Conservation (phyloP, 1,140 invertebrate genomes). For the Pseudomyrmex flavicornis region DNA sequence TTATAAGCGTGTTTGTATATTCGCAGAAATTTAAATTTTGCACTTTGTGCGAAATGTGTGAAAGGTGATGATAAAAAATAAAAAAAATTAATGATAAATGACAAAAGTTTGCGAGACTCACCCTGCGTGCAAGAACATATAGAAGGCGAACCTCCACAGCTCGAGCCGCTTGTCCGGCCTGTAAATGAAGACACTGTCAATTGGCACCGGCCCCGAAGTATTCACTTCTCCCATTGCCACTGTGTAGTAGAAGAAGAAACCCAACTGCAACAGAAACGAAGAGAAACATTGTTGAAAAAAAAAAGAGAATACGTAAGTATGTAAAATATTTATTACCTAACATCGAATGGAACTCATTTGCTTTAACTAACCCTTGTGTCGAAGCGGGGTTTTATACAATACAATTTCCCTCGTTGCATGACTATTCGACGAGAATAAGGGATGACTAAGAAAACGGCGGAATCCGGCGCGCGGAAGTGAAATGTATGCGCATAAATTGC, state of each 20-base stretch:
- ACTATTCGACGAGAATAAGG: constrained; percentile 26
- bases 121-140: constrained; percentile 98
- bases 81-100: background rate
- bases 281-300: constrained; percentile 18
- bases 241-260: constrained; percentile 96
- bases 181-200: constrained; percentile 97
- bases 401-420: constrained; percentile 7
- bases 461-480: constrained; percentile 43
- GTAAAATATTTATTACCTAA: too few relatives aligned
- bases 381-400: constrained; percentile 9
- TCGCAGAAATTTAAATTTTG: too few relatives aligned
- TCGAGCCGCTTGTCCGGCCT: constrained; percentile 95
- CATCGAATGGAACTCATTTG: constrained; percentile 19
- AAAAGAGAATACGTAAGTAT: background rate
- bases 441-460: constrained; percentile 54
- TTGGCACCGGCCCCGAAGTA: constrained; percentile 95
- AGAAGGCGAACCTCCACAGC: constrained; percentile 97
- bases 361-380: constrained; percentile 13
- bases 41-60: too few relatives aligned
- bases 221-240: constrained; percentile 92
- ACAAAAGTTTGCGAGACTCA: constrained; percentile 83
- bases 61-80: too few relatives aligned
- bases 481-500: constrained; percentile 60
- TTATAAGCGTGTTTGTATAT: too few relatives aligned
- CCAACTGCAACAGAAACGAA: constrained; percentile 89